A percentile compares a stretch with the other conserved stretches of the same genome.
phyloP scores from a whole-genome alignment of 2,888 invertebrate species.

The Steinernema hermaphroditum region DNA sequence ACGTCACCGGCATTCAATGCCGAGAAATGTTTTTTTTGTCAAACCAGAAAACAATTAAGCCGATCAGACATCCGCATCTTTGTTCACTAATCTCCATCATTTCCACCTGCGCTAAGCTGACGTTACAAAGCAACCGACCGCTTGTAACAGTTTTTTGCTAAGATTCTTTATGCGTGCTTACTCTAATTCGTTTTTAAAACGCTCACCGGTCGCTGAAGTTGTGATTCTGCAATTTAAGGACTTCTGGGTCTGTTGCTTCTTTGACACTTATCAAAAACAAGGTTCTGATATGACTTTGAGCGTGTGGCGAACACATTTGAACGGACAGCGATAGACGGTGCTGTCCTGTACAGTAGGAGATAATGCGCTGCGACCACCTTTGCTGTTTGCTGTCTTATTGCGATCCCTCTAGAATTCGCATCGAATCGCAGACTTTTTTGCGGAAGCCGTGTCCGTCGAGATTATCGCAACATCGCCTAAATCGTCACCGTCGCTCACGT shows the following conservation, averaged over 20 bases:
- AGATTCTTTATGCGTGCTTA: too few species aligned
- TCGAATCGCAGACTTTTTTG: background rate
- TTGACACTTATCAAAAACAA: background rate
- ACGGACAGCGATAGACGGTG: background rate
- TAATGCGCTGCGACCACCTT: background rate
- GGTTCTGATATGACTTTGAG: background rate
- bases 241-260: background rate
- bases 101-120: background rate
- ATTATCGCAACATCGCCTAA: background rate
- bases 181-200: too few species aligned
- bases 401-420: background rate
- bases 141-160: conserved; percentile 1
- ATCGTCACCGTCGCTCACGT: conserved; percentile 15
- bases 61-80: too few species aligned
- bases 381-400: background rate
- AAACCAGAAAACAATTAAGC: too few species aligned
- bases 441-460: background rate
- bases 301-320: background rate
- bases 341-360: background rate
- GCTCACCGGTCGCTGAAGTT: background rate
- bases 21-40: too few species aligned
- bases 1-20: too few species aligned
- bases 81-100: background rate
- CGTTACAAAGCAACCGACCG: background rate
- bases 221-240: too few species aligned